Evolutionary conservation across 2,888 invertebrate species (phyloP).

Genomic region (Cistogaster globosa): DNA sequence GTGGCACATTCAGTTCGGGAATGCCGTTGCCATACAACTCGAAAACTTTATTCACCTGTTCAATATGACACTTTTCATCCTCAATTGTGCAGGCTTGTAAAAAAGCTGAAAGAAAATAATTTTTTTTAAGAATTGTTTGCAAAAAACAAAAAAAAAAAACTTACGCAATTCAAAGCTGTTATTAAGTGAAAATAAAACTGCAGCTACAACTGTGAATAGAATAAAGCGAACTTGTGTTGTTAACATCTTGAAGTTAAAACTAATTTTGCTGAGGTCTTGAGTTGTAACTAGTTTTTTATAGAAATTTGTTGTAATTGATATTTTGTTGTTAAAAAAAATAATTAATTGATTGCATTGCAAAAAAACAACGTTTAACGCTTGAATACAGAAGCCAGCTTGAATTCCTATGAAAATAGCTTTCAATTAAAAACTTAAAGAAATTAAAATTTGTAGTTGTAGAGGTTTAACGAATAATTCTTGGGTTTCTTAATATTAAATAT

Average conservation of each 20-base stretch:
- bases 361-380: too few relatives aligned
- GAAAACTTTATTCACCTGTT: slow-evolving; percentile 45
- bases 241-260: slow-evolving; percentile 38
- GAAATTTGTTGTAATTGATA: neutral
- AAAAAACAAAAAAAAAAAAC: neutral
- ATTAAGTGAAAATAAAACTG: neutral
- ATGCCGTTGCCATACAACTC: slow-evolving; percentile 53
- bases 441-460: too few relatives aligned
- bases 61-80: slow-evolving; percentile 54
- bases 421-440: too few relatives aligned
- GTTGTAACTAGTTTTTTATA: slow-evolving; percentile 51
- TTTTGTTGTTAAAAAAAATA: neutral
- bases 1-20: slow-evolving; percentile 45
- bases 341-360: too few relatives aligned
- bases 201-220: slow-evolving; percentile 8
- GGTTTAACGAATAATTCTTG: too few relatives aligned
- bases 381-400: too few relatives aligned
- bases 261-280: slow-evolving; percentile 1
- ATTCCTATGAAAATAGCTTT: too few relatives aligned
- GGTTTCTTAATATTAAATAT: too few relatives aligned
- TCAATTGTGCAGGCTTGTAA: slow-evolving; percentile 48
- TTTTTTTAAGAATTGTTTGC: neutral
- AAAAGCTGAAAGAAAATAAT: slow-evolving; percentile 39
- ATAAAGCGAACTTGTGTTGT: slow-evolving; percentile 1
- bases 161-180: slow-evolving; percentile 58